A percentile compares a stretch with the other conserved stretches of the same genome.
phyloP scores from a whole-genome alignment of 2,797 vertebrate species.

The Margarornis squamiger region DNA sequence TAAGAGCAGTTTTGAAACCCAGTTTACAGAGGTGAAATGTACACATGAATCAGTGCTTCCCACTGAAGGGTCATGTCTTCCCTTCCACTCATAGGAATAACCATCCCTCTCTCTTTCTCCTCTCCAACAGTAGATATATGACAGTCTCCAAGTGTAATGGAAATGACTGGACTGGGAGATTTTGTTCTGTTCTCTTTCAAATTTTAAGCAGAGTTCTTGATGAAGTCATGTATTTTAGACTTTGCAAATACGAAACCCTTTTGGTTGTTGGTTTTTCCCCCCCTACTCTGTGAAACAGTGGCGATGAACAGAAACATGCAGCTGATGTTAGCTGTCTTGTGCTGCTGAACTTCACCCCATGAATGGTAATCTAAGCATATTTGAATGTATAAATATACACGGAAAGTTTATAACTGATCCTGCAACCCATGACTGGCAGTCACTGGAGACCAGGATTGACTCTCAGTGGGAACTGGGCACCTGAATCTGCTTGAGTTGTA shows the following conservation, averaged over 20 bases:
- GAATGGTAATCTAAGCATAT: neutral
- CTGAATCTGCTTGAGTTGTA: fast-evolving
- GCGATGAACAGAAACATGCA: neutral
- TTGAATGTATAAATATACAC: neutral
- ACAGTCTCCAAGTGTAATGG: neutral
- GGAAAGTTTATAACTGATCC: neutral
- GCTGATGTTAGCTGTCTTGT: neutral
- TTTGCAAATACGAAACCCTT: neutral
- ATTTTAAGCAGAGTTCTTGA: neutral
- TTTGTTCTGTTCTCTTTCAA: neutral
- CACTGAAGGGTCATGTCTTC: neutral
- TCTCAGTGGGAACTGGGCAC: neutral
- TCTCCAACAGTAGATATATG: neutral
- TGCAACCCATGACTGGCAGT: neutral
- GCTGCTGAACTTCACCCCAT: neutral
- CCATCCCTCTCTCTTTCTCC: neutral
- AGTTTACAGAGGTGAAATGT: neutral
- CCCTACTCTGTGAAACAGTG: neutral
- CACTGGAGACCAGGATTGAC: neutral
- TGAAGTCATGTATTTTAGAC: neutral
- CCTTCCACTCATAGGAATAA: neutral
- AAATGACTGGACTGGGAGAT: neutral
- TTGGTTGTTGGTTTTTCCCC: no score
- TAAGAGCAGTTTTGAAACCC: neutral
- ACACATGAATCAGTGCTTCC: fast-evolving